Evolutionary conservation across 1,140 invertebrate species (phyloP).

Genomic region (Ips typographus): DNA sequence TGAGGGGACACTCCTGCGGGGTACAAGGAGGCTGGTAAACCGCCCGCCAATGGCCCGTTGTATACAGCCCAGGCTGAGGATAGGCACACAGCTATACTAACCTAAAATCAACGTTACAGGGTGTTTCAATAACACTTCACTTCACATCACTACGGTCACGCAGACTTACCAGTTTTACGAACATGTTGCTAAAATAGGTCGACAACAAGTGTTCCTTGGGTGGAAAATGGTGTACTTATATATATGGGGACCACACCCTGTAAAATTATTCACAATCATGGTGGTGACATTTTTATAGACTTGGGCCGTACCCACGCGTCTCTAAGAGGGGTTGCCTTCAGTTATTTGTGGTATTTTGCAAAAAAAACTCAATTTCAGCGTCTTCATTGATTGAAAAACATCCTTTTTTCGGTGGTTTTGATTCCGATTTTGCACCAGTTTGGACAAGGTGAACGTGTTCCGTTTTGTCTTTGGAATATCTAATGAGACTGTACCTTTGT

Average conservation of each 20-base stretch:
- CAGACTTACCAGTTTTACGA: constrained; percentile 53
- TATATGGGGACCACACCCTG: constrained; percentile 49
- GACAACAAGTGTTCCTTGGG: constrained; percentile 33
- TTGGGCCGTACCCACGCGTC: constrained; percentile 22
- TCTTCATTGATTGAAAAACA: no score
- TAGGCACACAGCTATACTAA: constrained; percentile 46
- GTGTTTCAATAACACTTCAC: no score
- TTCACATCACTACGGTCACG: no score
- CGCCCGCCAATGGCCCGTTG: constrained; percentile 50
- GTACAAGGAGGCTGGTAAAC: constrained; percentile 47
- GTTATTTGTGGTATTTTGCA: no score
- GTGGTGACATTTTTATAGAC: constrained; percentile 31
- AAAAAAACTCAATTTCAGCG: no score
- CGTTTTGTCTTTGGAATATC: no score
- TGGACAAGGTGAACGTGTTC: no score
- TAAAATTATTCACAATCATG: constrained; percentile 22
- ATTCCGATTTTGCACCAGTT: no score
- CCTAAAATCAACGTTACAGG: constrained; percentile 39
- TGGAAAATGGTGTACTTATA: constrained; percentile 43
- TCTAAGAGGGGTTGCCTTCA: constrained; percentile 18
- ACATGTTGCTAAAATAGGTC: constrained; percentile 49
- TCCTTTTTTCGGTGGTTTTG: no score
- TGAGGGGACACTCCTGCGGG: constrained; percentile 52
- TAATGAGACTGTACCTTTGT: no score
- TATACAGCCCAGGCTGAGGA: constrained; percentile 44